phyloP scores from a whole-genome alignment of 2,113 vertebrate genomes.

The Okapia johnstoni region DNA sequence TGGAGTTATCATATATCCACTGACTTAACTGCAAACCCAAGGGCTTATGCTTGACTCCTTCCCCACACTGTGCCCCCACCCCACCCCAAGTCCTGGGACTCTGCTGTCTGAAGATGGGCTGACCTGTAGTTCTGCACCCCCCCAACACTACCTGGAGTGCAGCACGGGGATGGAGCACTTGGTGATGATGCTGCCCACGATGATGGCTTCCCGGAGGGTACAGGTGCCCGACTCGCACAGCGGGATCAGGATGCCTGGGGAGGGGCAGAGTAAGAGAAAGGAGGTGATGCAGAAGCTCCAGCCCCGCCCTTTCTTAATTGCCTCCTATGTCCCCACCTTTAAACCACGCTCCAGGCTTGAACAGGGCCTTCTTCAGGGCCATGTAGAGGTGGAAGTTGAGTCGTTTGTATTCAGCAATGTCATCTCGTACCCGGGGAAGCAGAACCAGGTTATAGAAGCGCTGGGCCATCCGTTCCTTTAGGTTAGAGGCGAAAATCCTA shows the following conservation, averaged over 20 bases:
- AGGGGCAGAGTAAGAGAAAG: neutral
- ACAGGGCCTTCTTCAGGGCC: slow-evolving; percentile 95
- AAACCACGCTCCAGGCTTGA: slow-evolving; percentile 98
- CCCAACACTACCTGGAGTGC: slow-evolving; percentile 89
- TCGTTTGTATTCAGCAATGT: slow-evolving; percentile 93
- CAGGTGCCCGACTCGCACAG: slow-evolving; percentile 97
- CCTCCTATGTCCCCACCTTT: slow-evolving; percentile 85
- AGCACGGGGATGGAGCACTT: slow-evolving; percentile 97
- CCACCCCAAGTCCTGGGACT: too few species aligned
- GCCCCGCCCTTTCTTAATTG: too few species aligned
- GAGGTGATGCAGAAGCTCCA: neutral
- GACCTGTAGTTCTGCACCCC: fast-evolving
- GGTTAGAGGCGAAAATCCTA: slow-evolving; percentile 97
- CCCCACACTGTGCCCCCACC: fast-evolving
- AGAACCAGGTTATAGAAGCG: slow-evolving; percentile 96
- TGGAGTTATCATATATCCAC: neutral
- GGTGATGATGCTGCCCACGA: slow-evolving; percentile 95
- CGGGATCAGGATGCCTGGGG: slow-evolving; percentile 92
- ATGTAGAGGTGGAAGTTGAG: slow-evolving; percentile 98
- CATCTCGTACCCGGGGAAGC: slow-evolving; percentile 91
- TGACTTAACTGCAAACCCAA: neutral
- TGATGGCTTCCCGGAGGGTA: slow-evolving; percentile 94
- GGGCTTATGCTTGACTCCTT: neutral
- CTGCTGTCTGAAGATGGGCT: fast-evolving
- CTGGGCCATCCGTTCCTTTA: slow-evolving; percentile 97